These are phyloP conservation scores for Leguminivora glycinivorella DNA, from an alignment of 1,140 invertebrate genomes.

Conservation along the genomic window DNA sequence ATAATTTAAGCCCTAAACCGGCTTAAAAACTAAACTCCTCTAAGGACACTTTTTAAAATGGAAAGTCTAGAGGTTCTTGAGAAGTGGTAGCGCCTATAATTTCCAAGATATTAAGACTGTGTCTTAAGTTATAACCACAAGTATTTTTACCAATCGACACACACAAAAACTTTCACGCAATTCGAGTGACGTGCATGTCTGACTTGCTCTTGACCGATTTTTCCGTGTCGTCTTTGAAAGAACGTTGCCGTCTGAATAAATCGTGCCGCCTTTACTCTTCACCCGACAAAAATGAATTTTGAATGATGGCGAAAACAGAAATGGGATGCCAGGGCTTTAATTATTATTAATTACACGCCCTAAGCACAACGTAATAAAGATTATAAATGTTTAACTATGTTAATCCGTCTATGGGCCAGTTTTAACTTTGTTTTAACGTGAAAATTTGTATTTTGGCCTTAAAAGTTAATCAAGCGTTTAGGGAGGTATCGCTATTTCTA, in stretches of 20 bases:
- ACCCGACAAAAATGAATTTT: neutral
- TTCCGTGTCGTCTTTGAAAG: neutral
- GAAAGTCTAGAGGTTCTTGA: no score
- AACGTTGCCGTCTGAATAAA: neutral
- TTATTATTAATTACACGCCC: constrained; percentile 41
- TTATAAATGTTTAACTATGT: constrained; percentile 28
- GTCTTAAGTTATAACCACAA: no score
- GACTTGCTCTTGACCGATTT: neutral
- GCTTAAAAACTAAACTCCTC: no score
- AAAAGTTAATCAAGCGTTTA: constrained; percentile 1
- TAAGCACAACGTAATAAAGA: constrained; percentile 33
- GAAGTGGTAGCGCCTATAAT: no score
- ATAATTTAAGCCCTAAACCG: no score
- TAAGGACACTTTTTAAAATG: no score
- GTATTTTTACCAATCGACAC: no score
- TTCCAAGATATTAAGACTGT: no score
- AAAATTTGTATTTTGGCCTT: neutral
- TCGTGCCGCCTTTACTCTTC: neutral
- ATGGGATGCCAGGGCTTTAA: constrained; percentile 34
- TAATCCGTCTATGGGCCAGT: constrained; percentile 31
- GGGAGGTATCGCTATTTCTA: neutral
- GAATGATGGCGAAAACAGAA: constrained; percentile 30
- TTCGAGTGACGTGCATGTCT: neutral
- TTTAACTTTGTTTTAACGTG: neutral
- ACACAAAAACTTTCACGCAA: no score